phyloP scores from a whole-genome alignment of 1,140 invertebrate species.

The Tetragonula clypearis region DNA sequence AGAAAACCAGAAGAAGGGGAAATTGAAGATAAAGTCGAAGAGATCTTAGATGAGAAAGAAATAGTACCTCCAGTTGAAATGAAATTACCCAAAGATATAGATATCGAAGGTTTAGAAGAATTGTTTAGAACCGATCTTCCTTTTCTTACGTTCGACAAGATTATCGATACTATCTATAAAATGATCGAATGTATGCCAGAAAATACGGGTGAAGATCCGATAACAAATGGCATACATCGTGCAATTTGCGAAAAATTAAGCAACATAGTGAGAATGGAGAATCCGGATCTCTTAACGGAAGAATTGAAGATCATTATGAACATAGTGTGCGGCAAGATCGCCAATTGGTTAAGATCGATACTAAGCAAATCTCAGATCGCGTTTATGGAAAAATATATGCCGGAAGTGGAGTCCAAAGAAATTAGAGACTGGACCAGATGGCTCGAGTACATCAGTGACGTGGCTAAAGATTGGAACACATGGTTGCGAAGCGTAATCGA shows the following conservation, averaged over 20 bases:
- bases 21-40: not conserved
- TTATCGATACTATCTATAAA: conserved; percentile 66
- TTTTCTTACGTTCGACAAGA: conserved; percentile 67
- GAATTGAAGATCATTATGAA: conserved; percentile 63
- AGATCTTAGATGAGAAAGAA: not conserved
- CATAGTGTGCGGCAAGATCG: conserved; percentile 71
- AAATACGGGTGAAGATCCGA: conserved; percentile 54
- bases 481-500: conserved; percentile 67
- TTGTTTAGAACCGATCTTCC: conserved; percentile 65
- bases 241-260: conserved; percentile 67
- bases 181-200: conserved; percentile 58
- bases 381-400: conserved; percentile 57
- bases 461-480: conserved; percentile 61
- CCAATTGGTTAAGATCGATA: conserved; percentile 67
- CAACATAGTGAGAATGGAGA: conserved; percentile 45
- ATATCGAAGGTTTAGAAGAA: conserved; percentile 11
- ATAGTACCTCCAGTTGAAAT: not conserved
- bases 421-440: conserved; percentile 66
- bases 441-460: conserved; percentile 57
- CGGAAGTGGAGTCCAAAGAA: conserved; percentile 64
- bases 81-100: not conserved
- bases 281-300: conserved; percentile 49
- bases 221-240: conserved; percentile 67
- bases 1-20: not conserved
- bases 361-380: conserved; percentile 59